A percentile compares a stretch with the other conserved stretches of the same genome.
Evolutionary conservation across 2,797 vertebrate species (phyloP).

Genomic region (Ibycter americanus): DNA sequence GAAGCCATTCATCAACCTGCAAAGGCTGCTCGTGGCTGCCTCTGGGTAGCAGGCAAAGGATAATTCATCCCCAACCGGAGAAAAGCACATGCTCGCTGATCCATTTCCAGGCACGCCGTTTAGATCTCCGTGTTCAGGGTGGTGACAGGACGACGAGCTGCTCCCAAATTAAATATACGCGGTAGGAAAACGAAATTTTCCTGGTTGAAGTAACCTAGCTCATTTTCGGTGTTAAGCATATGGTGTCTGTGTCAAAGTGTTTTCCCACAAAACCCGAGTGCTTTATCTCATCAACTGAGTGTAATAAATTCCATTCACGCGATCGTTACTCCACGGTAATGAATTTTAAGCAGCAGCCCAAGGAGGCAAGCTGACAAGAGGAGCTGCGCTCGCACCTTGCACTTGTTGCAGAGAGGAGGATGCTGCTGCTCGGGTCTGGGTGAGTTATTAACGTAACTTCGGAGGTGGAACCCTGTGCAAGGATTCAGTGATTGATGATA

Average conservation of each 20-base stretch:
- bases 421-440: background rate
- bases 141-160: background rate
- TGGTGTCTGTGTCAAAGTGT: background rate
- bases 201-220: background rate
- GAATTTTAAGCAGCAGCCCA: background rate
- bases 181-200: background rate
- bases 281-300: background rate
- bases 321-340: background rate
- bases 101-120: constrained; percentile 20
- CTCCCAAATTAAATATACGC: background rate
- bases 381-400: background rate
- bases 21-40: constrained; percentile 75
- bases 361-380: background rate
- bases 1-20: constrained; percentile 76
- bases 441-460: fast-evolving
- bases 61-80: constrained; percentile 79
- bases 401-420: background rate
- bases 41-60: constrained; percentile 74
- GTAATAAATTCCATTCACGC: background rate
- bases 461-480: background rate
- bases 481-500: background rate
- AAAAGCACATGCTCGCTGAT: constrained; percentile 72
- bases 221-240: background rate
- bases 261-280: background rate
- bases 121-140: background rate